phyloP scores from a whole-genome alignment of 2,888 invertebrate genomes.

The Campoletis raptor region DNA sequence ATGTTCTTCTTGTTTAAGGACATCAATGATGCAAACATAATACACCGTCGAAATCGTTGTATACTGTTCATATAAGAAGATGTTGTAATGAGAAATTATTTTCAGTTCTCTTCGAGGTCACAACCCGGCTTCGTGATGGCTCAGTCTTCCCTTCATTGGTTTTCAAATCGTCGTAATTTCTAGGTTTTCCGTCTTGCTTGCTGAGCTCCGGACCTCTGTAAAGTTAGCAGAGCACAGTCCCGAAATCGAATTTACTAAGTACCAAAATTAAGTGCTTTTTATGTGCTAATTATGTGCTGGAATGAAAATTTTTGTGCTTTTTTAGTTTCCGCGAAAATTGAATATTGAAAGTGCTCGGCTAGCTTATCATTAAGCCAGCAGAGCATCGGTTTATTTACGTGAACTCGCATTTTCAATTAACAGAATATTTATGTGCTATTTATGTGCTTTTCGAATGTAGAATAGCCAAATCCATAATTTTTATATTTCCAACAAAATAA shows the following conservation, averaged over 20 bases:
- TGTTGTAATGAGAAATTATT: background rate
- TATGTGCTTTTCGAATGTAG: no score
- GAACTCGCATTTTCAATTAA: no score
- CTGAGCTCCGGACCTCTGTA: background rate
- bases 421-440: no score
- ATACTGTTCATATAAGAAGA: background rate
- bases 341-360: slow-evolving; percentile 2
- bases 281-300: background rate
- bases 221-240: background rate
- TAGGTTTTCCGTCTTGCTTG: background rate
- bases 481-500: no score
- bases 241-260: background rate
- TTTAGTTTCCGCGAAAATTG: background rate
- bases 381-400: no score
- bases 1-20: background rate
- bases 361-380: no score
- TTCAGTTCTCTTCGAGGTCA: background rate
- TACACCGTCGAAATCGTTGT: background rate
- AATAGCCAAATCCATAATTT: no score
- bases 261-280: background rate
- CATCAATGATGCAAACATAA: background rate
- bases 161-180: background rate
- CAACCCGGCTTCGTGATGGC: background rate
- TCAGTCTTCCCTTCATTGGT: background rate
- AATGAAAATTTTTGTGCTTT: background rate